Base-by-base conservation (phyloP, 2,797 vertebrate genomes). In the Antrozous pallidus region DNA sequence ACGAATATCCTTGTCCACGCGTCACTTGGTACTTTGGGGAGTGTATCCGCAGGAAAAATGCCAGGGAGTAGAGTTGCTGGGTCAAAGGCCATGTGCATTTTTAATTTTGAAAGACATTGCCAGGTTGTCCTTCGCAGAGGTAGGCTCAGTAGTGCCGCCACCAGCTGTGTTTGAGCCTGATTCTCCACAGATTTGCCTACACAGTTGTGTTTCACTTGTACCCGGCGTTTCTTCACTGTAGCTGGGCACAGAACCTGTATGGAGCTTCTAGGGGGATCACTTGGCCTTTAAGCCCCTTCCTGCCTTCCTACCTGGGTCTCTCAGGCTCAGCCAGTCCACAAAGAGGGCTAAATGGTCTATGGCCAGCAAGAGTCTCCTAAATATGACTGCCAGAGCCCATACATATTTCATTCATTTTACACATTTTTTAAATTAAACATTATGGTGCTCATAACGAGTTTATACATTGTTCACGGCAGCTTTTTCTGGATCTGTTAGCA, bases 21-120 rank as follows among this genome's bases (percentile, higher is more conserved):
- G 78, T 96, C 96, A 88, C 78, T 92, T 70, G 91, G 89, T 77
- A 28, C 45, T 82, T 47, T 80, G 70, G 84, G 92, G 95, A 95
- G 86, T 82, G 14, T 36, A 47, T 86, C 61, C 20, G 69, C 77
- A 84, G 90, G 95, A 80, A 91, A 90, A 83, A 93, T 89, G 77
- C 84, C 94, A 80, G 85, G 61, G 73, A 93, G 88, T 69, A 58
- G 74, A 94, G 63, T 24, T 22, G 47, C 38, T 71, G 69, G 94
- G 88, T 90, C 96, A 82, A 81, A 95, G 78, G 90, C 87, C 51
- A 40, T 0, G 73, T 40, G 88, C 81, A 56, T 56, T 93, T 96
- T 96, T 94, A 95, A 96, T 96, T 90, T 93, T 16, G 54, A 79
- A 86, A 77, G 86, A 11, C 12, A 42, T 56, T 11, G 28, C 63